A percentile compares a stretch with the other conserved stretches of the same genome.
Conservation (phyloP, 2,797 vertebrate species). For the Leptatherina wallacei region DNA sequence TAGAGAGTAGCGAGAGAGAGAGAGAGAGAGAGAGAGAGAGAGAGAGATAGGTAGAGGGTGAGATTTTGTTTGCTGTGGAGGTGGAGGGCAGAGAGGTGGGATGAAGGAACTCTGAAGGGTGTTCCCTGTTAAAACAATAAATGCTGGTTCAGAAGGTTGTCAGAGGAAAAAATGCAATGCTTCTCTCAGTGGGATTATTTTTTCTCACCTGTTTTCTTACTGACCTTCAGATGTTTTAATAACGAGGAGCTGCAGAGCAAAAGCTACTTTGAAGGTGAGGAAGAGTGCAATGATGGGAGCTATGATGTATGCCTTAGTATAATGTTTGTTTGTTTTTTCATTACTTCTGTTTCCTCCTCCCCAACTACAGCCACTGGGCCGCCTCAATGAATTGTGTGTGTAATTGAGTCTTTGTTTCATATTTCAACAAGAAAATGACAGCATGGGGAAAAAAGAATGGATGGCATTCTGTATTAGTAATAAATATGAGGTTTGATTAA, state of each 20-base stretch:
- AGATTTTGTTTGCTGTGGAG: conserved; percentile 1
- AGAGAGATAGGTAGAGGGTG: not conserved
- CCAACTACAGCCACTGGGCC: not conserved
- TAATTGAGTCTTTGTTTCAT: not conserved
- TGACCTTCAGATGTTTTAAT: not conserved
- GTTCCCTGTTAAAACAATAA: conserved; percentile 32
- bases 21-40: not conserved
- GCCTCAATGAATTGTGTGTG: not conserved
- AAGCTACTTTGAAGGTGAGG: conserved; percentile 52
- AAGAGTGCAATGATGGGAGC: not conserved
- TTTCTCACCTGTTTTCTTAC: conserved; percentile 1
- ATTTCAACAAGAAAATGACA: not conserved
- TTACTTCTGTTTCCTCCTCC: not conserved
- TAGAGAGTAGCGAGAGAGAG: not conserved
- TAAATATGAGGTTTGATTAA: not conserved
- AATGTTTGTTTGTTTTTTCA: not conserved
- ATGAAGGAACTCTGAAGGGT: conserved; percentile 20
- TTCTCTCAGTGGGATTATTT: not conserved
- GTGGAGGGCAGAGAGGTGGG: conserved; percentile 34
- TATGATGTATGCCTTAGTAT: not conserved
- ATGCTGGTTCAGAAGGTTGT: conserved; percentile 3
- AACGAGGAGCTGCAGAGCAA: not conserved
- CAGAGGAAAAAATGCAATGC: not conserved
- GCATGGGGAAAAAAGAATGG: not conserved
- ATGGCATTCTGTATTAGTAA: not conserved